Evolutionary conservation across 2,888 invertebrate genomes (phyloP).

Genomic region (Parnassius smintheus): DNA sequence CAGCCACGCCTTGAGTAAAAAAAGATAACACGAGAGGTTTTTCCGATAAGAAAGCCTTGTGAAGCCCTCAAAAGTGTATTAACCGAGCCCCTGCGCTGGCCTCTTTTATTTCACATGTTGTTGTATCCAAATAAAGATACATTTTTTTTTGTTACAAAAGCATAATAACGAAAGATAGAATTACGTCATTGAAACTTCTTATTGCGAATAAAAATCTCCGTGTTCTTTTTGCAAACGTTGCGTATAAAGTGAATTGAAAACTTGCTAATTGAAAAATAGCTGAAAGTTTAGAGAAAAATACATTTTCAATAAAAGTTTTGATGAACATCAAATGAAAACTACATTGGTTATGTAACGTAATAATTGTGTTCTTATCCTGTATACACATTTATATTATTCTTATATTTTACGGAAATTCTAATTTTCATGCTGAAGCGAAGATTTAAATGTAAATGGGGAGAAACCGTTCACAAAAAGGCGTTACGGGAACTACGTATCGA

Average conservation of each 20-base stretch:
- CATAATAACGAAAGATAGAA: slow-evolving; percentile 22
- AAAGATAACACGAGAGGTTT: slow-evolving; percentile 46
- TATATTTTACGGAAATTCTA: background rate
- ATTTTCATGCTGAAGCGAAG: background rate
- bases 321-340: too few species aligned
- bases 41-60: slow-evolving; percentile 45
- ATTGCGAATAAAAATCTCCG: background rate
- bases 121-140: slow-evolving; percentile 37
- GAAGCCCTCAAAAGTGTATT: slow-evolving; percentile 51
- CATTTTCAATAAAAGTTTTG: too few species aligned
- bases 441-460: slow-evolving; percentile 2
- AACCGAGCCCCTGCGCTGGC: slow-evolving; percentile 36
- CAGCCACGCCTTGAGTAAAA: slow-evolving; percentile 38
- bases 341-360: too few species aligned
- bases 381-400: background rate
- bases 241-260: too few species aligned
- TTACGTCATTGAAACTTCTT: slow-evolving; percentile 15
- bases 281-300: too few species aligned
- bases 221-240: too few species aligned
- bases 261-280: too few species aligned
- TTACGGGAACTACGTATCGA: slow-evolving; percentile 15
- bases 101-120: slow-evolving; percentile 41
- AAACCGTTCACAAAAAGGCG: slow-evolving; percentile 28
- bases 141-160: slow-evolving; percentile 30
- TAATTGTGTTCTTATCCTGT: too few species aligned